Base-by-base conservation (phyloP, 2,113 vertebrate genomes). In the Ophthalmotilapia sp. region DNA sequence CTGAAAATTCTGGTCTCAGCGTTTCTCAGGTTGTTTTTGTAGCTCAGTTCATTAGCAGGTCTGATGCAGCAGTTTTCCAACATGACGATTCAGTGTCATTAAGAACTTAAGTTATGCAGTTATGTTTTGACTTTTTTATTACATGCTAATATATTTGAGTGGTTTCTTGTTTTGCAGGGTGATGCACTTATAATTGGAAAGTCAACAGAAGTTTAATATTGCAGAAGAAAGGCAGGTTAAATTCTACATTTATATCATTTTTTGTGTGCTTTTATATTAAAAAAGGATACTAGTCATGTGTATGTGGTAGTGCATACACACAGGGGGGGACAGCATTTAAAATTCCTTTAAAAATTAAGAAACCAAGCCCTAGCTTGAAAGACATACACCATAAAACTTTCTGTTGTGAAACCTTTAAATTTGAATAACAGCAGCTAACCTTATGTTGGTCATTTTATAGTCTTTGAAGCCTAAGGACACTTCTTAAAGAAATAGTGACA, bases 151-250 rank as follows among this genome's bases (percentile, higher is more conserved):
- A 8, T 15, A 31, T 13, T 83, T 65, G 21, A 73, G 33, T 29
- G 11, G 19, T 84, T 14, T 53, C 15, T 89, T 88, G 15, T 14
- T 26, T 83, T 87, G 14, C 89, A 96, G 95, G 70, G 73, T 54
- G 86, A 93, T 81, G 89, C 81, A 36, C 68, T 93, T 36, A 45
- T 87, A n/a, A 89, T 92, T 2, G 82, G 93, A 62, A 96, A 94
- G 93, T 95, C 95, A 31, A 96, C 95, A 49, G 91, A 95, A 82
- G 95, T 96, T 62, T 96, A 88, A 93, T 15, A 11, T 33, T 68
- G 51, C 42, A 38, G 23, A 33, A 83, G 93, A 90, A 47, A 26
- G 2, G 51, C 42, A 77, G 17, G 70, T 49, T 49, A 19, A 77
- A 77, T 31, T 45, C 8, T 29, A 9, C 49, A 45, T 79, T 55